phyloP scores from a whole-genome alignment of 1,140 invertebrate species.

The Eriosoma lanigerum region DNA sequence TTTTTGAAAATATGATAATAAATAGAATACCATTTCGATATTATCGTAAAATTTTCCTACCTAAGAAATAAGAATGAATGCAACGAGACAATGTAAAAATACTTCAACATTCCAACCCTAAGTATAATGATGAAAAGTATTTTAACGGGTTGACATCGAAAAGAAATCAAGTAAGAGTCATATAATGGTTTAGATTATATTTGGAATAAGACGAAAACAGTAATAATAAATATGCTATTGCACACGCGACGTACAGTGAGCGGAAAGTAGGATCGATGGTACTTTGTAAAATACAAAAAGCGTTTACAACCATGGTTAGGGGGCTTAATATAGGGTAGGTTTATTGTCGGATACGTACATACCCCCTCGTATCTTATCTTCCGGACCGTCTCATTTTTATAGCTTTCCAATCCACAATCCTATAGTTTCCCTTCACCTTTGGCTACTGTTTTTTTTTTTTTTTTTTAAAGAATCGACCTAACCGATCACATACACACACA shows the following conservation, averaged over 20 bases:
- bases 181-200: too few species aligned
- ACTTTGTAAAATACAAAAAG: constrained; percentile 49
- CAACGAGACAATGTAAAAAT: too few species aligned
- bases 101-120: too few species aligned
- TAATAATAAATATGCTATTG: constrained; percentile 47
- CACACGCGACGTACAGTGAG: background rate
- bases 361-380: constrained; percentile 43
- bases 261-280: background rate
- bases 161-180: background rate
- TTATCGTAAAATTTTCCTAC: too few species aligned
- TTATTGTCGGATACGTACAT: constrained; percentile 45
- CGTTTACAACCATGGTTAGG: constrained; percentile 47
- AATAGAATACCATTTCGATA: too few species aligned
- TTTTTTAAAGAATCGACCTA: constrained; percentile 29
- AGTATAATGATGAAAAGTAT: too few species aligned
- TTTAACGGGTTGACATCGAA: background rate
- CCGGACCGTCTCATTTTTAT: constrained; percentile 49
- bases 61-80: too few species aligned
- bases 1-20: too few species aligned
- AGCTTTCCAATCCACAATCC: constrained; percentile 30
- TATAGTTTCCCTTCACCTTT: constrained; percentile 25
- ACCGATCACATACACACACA: constrained; percentile 22
- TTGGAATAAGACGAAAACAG: constrained; percentile 4
- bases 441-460: background rate
- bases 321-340: constrained; percentile 43